A percentile compares a stretch with the other conserved stretches of the same genome.
phyloP scores from a whole-genome alignment of 2,888 invertebrate species.

The Diloba caeruleocephala region DNA sequence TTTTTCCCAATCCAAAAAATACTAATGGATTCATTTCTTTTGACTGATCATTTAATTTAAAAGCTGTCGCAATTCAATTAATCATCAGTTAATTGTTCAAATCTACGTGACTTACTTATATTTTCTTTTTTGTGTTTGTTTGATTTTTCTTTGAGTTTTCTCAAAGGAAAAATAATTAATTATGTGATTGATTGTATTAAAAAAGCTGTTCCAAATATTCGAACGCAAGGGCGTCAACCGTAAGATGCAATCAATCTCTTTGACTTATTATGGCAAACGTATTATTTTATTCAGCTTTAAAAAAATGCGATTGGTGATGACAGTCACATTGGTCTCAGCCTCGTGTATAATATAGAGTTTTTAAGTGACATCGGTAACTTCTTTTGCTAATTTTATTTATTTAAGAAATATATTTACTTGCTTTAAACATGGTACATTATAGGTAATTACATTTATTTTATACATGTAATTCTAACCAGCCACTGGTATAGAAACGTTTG shows the following conservation, averaged over 20 bases:
- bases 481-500: too few species aligned
- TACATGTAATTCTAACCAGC: too few species aligned
- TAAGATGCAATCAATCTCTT: constrained; percentile 28
- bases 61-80: constrained; percentile 2
- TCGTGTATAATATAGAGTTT: not conserved
- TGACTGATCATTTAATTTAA: not conserved
- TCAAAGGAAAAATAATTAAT: constrained; percentile 34
- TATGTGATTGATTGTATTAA: constrained; percentile 34
- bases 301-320: too few species aligned
- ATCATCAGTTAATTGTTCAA: constrained; percentile 9
- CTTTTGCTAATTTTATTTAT: too few species aligned
- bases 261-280: constrained; percentile 11
- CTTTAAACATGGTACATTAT: too few species aligned
- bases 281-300: not conserved
- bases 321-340: too few species aligned
- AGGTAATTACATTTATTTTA: too few species aligned
- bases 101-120: not conserved
- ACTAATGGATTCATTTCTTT: too few species aligned
- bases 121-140: constrained; percentile 10
- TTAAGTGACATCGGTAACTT: too few species aligned
- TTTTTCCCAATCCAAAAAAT: too few species aligned
- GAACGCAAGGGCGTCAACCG: constrained; percentile 2
- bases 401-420: too few species aligned
- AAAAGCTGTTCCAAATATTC: constrained; percentile 4
- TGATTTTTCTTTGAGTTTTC: constrained; percentile 18